Percentiles rank a stretch among this genome's conserved stretches.
These are phyloP conservation scores for Euphydryas editha DNA, from an alignment of 2,888 invertebrate genomes.

Conservation along the genomic window DNA sequence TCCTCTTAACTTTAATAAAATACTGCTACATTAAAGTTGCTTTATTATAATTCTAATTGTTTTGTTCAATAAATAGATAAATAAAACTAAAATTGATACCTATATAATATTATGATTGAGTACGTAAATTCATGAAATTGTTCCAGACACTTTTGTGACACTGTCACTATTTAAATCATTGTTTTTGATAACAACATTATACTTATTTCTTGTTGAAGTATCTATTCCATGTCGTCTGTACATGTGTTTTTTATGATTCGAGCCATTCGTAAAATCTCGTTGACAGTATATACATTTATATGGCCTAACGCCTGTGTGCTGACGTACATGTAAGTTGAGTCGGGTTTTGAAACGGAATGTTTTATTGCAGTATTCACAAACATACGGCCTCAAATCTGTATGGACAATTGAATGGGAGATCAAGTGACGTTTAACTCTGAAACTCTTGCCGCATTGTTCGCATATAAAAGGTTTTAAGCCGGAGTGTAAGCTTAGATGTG, in stretches of 20 bases:
- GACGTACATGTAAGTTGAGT: conserved; percentile 71
- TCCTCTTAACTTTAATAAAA: background rate
- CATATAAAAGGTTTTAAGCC: conserved; percentile 75
- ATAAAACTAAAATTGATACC: background rate
- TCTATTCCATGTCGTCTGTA: conserved; percentile 74
- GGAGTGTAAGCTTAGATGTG: conserved; percentile 71
- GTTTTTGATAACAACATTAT: conserved; percentile 49
- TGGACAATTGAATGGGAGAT: conserved; percentile 78
- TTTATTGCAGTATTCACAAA: conserved; percentile 74
- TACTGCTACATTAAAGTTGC: background rate
- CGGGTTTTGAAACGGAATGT: conserved; percentile 75
- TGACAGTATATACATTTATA: conserved; percentile 72
- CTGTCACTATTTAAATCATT: background rate
- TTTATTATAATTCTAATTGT: background rate
- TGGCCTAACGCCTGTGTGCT: conserved; percentile 78
- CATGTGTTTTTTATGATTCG: conserved; percentile 79
- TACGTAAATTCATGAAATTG: background rate
- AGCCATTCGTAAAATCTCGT: conserved; percentile 77
- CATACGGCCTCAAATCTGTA: conserved; percentile 73
- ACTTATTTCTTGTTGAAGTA: conserved; percentile 66
- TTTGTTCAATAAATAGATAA: background rate
- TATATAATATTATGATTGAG: background rate
- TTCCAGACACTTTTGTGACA: background rate
- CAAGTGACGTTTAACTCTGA: conserved; percentile 72
- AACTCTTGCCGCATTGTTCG: conserved; percentile 76